phyloP scores from a whole-genome alignment of 2,888 invertebrate genomes.

The Rhyacophila evoluta region DNA sequence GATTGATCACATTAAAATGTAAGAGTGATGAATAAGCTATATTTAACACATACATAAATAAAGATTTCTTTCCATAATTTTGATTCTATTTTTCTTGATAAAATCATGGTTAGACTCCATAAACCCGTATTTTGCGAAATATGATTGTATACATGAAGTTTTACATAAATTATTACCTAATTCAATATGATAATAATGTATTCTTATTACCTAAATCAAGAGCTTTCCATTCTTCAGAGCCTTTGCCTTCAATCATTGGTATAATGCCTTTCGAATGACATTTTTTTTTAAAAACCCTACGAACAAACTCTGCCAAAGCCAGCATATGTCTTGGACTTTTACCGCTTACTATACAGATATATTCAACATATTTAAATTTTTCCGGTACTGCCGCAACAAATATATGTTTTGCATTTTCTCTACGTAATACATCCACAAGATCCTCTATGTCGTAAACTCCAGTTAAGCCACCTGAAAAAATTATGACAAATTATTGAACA shows the following conservation, averaged over 20 bases:
- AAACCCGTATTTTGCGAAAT: too few relatives aligned
- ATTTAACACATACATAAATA: too few relatives aligned
- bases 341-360: constrained; percentile 84
- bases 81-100: too few relatives aligned
- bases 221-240: constrained; percentile 87
- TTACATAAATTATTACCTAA: too few relatives aligned
- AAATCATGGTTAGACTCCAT: too few relatives aligned
- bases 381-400: constrained; percentile 83
- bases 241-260: constrained; percentile 83
- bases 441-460: constrained; percentile 94
- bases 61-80: too few relatives aligned
- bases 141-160: too few relatives aligned
- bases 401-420: constrained; percentile 84
- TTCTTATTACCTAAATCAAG: constrained; percentile 93
- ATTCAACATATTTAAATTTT: constrained; percentile 84
- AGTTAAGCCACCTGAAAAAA: constrained; percentile 77
- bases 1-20: too few relatives aligned
- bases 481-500: too few relatives aligned
- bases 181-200: too few relatives aligned
- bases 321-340: constrained; percentile 80
- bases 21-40: too few relatives aligned
- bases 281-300: constrained; percentile 82
- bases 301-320: constrained; percentile 80
- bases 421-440: constrained; percentile 78
- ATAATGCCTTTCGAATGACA: constrained; percentile 72